Percentiles rank a stretch among this genome's conserved stretches.
Evolutionary conservation across 2,113 vertebrate species (phyloP).

Genomic region (Apistogramma diplotaenia): DNA sequence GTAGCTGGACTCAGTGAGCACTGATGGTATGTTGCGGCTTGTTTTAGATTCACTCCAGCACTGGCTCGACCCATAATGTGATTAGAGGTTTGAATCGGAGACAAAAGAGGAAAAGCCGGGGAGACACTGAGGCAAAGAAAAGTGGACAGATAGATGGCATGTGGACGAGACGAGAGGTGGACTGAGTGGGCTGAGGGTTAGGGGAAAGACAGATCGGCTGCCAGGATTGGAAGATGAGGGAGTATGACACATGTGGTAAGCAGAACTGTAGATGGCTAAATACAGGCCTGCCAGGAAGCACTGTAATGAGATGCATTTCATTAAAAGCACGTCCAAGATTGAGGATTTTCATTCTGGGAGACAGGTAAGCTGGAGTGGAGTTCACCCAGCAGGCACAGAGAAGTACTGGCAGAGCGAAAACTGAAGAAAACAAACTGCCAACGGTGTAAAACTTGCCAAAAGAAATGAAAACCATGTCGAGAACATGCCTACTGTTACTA

Average conservation of each 20-base stretch:
- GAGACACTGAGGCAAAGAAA: conserved; percentile 5
- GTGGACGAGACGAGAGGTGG: conserved; percentile 13
- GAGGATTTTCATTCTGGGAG: conserved; percentile 26
- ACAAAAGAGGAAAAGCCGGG: not conserved
- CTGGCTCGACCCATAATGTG: conserved; percentile 18
- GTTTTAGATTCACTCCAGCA: conserved; percentile 32
- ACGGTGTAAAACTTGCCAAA: not conserved
- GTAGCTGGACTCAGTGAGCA: conserved; percentile 9
- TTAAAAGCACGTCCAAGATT: conserved; percentile 42
- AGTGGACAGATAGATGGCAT: conserved; percentile 27
- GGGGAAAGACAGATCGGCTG: conserved; percentile 30
- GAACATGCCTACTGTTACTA: not conserved
- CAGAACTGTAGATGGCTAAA: conserved; percentile 28
- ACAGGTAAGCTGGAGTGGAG: conserved; percentile 16
- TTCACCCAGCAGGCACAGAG: conserved; percentile 8
- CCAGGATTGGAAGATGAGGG: conserved; percentile 20
- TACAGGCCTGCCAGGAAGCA: conserved; percentile 37
- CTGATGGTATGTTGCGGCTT: conserved; percentile 8
- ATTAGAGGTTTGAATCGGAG: conserved; percentile 45
- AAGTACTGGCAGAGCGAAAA: conserved; percentile 20
- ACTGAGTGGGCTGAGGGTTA: conserved; percentile 14
- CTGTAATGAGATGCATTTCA: conserved; percentile 43
- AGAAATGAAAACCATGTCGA: not conserved
- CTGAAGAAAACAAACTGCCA: not conserved
- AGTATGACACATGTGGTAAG: conserved; percentile 43